phyloP scores from a whole-genome alignment of 2,113 vertebrate genomes.

The Callopanchax toddi region DNA sequence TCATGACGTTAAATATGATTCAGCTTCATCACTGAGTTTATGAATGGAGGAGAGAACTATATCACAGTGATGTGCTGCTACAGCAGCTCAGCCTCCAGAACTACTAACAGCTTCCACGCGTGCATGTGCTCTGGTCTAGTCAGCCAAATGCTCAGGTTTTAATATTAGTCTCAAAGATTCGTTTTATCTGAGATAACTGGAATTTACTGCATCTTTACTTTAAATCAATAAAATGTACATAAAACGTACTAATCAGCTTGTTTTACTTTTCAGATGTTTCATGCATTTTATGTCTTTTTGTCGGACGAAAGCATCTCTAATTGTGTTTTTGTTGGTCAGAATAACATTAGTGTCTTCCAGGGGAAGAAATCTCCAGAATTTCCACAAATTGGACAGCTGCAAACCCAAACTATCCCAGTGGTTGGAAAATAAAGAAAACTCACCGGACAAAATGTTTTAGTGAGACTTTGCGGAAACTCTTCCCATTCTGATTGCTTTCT shows the following conservation, averaged over 20 bases:
- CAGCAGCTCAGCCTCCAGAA: slow-evolving; percentile 34
- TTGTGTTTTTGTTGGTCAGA: too few relatives aligned
- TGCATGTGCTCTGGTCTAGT: too few relatives aligned
- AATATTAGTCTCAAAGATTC: background rate
- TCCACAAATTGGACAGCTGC: too few relatives aligned
- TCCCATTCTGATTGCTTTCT: background rate
- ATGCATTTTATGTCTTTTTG: too few relatives aligned
- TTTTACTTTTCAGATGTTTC: too few relatives aligned
- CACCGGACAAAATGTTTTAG: too few relatives aligned
- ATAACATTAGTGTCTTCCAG: too few relatives aligned
- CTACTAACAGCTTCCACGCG: slow-evolving; percentile 4
- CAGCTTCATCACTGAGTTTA: slow-evolving; percentile 47
- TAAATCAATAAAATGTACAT: background rate
- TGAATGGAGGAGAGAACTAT: slow-evolving; percentile 54
- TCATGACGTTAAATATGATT: slow-evolving; percentile 62
- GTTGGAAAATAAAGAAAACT: too few relatives aligned
- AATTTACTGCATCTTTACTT: background rate
- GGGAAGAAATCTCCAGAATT: too few relatives aligned
- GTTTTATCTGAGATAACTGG: background rate
- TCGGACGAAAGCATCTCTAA: background rate
- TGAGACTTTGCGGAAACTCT: too few relatives aligned
- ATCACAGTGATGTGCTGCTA: slow-evolving; percentile 54
- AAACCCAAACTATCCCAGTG: too few relatives aligned
- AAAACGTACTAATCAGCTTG: too few relatives aligned
- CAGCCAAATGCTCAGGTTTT: background rate